Evolutionary conservation across 2,797 vertebrate species (phyloP), one percentile per base, ranked within the genome.

Genomic region (Bothrops alternatus): DNA sequence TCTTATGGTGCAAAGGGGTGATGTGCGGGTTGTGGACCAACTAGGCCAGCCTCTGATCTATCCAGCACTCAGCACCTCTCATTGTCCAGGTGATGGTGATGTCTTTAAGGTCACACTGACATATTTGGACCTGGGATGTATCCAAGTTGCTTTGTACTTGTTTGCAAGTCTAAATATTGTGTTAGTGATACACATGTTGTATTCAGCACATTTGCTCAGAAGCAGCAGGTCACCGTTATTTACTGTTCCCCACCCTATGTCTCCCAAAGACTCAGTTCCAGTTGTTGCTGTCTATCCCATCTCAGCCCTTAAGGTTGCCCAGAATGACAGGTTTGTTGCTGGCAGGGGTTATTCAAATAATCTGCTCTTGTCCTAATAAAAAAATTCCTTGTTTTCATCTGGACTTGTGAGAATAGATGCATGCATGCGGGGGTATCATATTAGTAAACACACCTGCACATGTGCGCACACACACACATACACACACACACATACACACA

Each of bases 381-480:
- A 65, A 65, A 13, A 13, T 65, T 65, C 63, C n/a, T 32, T 69
- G 28, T 69, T 69, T 69, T 32, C n/a, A 32, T 63, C 61, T 63
- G 61, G 26, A 63, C 28, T 69, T 69, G 28, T 69, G 28, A 69
- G 25, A 63, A 6, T 32, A 16, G 13, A 14, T 16, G 63, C n/a
- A 32, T 69, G 1, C 28, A 69, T 32, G 13, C 14, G 13, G 26
- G 7, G n/a, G 63, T 69, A 6, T 16, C 28, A 69, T 65, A 65
- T n/a, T 65, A 65, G 14, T n/a, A 32, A 69, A 32, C n/a, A 32
- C 13, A 69, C n/a, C 28, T 32, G 63, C 63, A 69, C 12, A n/a
- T n/a, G 28, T 65, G 63, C 14, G 4, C 1, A 0, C 13, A 6
- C n/a, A 3, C 61, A 5, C 11, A 4, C 11, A n/a, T 8, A 50